These are phyloP conservation scores for Cyclopterus lumpus DNA, from an alignment of 2,797 vertebrate genomes.

Conservation along the genomic window DNA sequence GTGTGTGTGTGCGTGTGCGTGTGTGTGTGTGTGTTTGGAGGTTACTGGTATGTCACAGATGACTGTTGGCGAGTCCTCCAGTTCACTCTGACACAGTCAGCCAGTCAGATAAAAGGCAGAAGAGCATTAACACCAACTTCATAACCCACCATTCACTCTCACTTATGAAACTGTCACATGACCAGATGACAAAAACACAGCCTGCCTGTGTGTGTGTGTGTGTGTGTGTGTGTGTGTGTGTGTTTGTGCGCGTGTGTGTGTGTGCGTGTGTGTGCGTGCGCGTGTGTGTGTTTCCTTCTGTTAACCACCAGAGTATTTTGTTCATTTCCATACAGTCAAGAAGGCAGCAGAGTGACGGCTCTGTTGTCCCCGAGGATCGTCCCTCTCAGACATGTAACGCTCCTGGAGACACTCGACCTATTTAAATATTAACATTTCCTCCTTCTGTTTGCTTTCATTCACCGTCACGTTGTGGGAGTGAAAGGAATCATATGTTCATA, in stretches of 20 bases:
- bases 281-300: background rate
- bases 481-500: constrained; percentile 7
- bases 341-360: constrained; percentile 29
- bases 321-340: constrained; percentile 30
- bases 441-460: constrained; percentile 34
- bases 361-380: constrained; percentile 49
- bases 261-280: no score
- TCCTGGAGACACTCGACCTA: constrained; percentile 64
- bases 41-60: background rate
- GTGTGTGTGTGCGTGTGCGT: no score
- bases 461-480: background rate
- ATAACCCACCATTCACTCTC: constrained; percentile 57
- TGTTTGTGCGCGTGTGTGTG: no score
- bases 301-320: constrained; percentile 35
- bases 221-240: no score
- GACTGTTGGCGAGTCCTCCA: constrained; percentile 35
- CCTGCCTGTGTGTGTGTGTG: no score
- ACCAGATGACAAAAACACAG: constrained; percentile 33
- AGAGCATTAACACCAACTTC: constrained; percentile 65
- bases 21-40: background rate
- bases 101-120: no score
- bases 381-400: constrained; percentile 40
- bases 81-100: no score
- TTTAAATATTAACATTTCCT: constrained; percentile 63
- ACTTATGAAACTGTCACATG: no score